These are phyloP conservation scores for Entomobrya multifasciata DNA, from an alignment of 2,888 invertebrate genomes.

Conservation along the genomic window DNA sequence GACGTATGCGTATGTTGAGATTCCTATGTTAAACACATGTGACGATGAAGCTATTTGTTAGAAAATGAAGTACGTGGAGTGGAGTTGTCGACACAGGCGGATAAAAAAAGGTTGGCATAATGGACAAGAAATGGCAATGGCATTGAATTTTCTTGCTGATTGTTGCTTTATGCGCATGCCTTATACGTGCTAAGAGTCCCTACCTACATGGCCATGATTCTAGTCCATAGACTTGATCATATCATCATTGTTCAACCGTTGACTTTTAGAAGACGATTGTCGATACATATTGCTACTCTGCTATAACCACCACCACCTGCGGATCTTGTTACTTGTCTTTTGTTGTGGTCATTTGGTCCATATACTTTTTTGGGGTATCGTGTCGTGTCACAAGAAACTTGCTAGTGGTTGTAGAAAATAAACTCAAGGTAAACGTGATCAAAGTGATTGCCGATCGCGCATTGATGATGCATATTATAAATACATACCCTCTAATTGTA, in stretches of 20 bases:
- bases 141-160: constrained; percentile 47
- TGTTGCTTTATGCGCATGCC: no score
- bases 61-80: neutral
- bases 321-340: neutral
- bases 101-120: neutral
- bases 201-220: no score
- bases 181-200: neutral
- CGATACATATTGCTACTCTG: no score
- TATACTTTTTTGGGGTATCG: constrained; percentile 60
- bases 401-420: constrained; percentile 39
- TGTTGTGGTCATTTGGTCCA: constrained; percentile 1
- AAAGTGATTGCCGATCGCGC: neutral
- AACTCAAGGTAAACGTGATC: constrained; percentile 69
- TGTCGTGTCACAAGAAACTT: constrained; percentile 57
- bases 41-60: neutral
- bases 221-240: neutral
- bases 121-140: constrained; percentile 38
- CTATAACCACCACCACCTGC: no score
- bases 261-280: neutral
- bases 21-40: neutral
- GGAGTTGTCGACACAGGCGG: constrained; percentile 4
- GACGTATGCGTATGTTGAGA: neutral
- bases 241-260: constrained; percentile 17
- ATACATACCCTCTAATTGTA: no score
- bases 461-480: no score